These are phyloP conservation scores for Leptinotarsa juncta DNA, from an alignment of 2,888 invertebrate genomes.

Conservation along the genomic window DNA sequence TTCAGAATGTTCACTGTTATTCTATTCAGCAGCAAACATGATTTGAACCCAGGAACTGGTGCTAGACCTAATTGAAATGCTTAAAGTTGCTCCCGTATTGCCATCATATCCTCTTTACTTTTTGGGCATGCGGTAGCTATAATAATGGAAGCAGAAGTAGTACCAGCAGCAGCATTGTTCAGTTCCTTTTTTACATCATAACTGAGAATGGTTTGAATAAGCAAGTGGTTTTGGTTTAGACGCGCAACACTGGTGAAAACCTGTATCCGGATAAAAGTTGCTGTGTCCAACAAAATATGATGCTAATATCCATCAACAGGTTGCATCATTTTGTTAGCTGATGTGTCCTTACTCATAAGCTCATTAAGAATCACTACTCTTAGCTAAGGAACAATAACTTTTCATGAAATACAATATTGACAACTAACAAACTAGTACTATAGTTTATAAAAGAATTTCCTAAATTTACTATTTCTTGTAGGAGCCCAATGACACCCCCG, in stretches of 20 bases:
- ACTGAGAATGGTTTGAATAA: slow-evolving; percentile 9
- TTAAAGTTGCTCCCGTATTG: neutral
- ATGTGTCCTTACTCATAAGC: neutral
- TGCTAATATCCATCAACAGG: slow-evolving; percentile 21
- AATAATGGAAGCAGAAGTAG: neutral
- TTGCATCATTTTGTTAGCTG: slow-evolving; percentile 19
- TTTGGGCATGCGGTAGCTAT: slow-evolving; percentile 3
- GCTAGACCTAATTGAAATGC: too few species aligned
- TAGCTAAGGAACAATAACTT: too few species aligned
- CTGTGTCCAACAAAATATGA: slow-evolving; percentile 23
- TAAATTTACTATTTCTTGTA: too few species aligned
- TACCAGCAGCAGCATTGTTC: too few species aligned
- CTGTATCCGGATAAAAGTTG: slow-evolving; percentile 19
- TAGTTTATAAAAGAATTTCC: too few species aligned
- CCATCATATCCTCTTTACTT: slow-evolving; percentile 2
- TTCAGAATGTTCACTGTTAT: too few species aligned
- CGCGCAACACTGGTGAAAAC: neutral
- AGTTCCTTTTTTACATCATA: neutral
- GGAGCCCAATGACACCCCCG: too few species aligned
- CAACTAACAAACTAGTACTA: too few species aligned
- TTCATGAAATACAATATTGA: too few species aligned
- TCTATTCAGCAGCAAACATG: too few species aligned
- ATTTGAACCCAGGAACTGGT: too few species aligned
- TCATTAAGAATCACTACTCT: too few species aligned
- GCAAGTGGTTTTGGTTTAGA: neutral